Conservation (phyloP, 2,888 invertebrate species). For the Pomacea canaliculata region DNA sequence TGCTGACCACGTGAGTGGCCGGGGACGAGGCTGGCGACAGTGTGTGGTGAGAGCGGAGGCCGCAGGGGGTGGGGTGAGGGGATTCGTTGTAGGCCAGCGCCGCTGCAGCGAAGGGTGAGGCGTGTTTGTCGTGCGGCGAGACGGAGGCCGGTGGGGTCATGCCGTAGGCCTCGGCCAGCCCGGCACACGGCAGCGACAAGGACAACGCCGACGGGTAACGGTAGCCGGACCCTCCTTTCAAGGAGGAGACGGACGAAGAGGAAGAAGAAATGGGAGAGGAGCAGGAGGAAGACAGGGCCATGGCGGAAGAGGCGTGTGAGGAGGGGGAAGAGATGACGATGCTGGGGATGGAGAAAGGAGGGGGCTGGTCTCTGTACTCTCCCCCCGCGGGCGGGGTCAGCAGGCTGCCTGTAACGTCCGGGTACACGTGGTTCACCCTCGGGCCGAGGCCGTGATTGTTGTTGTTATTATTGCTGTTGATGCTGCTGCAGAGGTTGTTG, state of each 20-base stretch:
- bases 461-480: neutral
- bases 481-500: neutral
- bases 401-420: constrained; percentile 65
- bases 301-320: constrained; percentile 24
- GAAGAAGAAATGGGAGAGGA: constrained; percentile 25
- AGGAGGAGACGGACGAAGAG: constrained; percentile 25
- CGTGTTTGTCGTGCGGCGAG: constrained; percentile 78
- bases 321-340: constrained; percentile 29
- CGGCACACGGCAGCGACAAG: constrained; percentile 11
- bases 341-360: constrained; percentile 35
- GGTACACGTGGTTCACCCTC: constrained; percentile 3
- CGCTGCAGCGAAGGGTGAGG: constrained; percentile 21
- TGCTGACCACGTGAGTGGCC: neutral
- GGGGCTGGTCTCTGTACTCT: constrained; percentile 62
- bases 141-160: constrained; percentile 98
- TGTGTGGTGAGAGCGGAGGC: constrained; percentile 18
- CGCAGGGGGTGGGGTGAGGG: constrained; percentile 11
- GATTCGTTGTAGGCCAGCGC: constrained; percentile 24
- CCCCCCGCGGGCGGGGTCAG: constrained; percentile 93
- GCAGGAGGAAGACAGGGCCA: constrained; percentile 27
- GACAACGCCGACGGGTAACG: constrained; percentile 10
- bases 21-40: constrained; percentile 19
- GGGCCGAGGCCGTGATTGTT: neutral
- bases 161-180: constrained; percentile 72
- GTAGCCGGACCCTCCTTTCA: constrained; percentile 7